phyloP scores from a whole-genome alignment of 37 sponge, comb jelly and placozoan genomes.

The Cliona cf. orientalis region DNA sequence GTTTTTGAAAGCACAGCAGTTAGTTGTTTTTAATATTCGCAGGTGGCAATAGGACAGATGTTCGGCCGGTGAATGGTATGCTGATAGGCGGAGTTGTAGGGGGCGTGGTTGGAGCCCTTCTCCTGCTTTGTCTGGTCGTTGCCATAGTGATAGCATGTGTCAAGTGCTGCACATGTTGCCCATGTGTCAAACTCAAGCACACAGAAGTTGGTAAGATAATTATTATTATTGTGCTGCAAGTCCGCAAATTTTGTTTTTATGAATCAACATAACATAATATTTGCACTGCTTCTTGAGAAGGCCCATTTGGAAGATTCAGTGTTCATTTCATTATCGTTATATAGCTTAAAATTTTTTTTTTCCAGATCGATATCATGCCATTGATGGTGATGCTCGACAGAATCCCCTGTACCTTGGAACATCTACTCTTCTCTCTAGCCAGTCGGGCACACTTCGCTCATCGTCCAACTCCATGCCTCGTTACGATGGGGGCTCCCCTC shows the following conservation, averaged over 20 bases:
- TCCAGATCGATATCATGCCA: neutral
- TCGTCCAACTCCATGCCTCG: neutral
- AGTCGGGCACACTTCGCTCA: neutral
- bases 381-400: neutral
- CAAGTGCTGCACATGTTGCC: neutral
- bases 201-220: neutral
- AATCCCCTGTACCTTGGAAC: conserved; percentile 27
- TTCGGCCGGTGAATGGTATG: neutral
- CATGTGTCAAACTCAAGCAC: neutral
- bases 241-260: too few species aligned
- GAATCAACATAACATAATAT: too few species aligned
- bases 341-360: neutral
- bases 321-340: neutral
- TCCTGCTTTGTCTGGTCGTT: conserved; percentile 12
- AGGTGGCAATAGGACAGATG: conserved; percentile 3
- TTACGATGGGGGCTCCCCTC: neutral
- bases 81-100: conserved; percentile 18
- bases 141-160: neutral
- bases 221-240: neutral
- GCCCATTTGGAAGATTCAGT: neutral
- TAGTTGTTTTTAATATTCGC: too few species aligned
- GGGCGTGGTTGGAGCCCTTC: conserved; percentile 16
- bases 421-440: neutral
- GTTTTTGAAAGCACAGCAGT: too few species aligned
- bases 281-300: too few species aligned